Evolutionary conservation across 2,888 invertebrate species (phyloP).

Genomic region (Dorcus hopei): DNA sequence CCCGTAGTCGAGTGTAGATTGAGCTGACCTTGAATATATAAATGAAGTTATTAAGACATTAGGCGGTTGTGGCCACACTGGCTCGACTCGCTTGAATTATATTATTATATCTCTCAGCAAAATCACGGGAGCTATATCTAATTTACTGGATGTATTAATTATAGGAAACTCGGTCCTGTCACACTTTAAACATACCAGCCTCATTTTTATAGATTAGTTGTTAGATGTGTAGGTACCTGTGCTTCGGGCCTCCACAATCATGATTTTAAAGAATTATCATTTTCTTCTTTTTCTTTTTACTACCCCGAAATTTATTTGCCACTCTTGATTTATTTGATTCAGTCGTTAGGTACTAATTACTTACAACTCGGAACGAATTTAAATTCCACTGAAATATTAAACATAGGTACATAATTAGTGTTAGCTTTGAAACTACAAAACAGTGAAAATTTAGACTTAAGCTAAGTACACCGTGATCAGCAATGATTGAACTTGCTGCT

Average conservation of each 20-base stretch:
- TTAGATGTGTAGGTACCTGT: not conserved
- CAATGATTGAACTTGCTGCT: too few species aligned
- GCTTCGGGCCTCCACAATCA: not conserved
- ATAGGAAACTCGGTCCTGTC: constrained; percentile 38
- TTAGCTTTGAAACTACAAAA: too few species aligned
- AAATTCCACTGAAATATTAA: too few species aligned
- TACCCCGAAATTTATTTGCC: too few species aligned
- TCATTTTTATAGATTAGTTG: not conserved
- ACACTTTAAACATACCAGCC: constrained; percentile 8
- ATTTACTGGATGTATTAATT: constrained; percentile 48
- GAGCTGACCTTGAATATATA: constrained; percentile 47
- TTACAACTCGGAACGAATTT: too few species aligned
- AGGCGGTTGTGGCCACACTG: constrained; percentile 47
- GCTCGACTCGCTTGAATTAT: constrained; percentile 43
- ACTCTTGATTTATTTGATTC: too few species aligned
- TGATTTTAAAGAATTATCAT: not conserved
- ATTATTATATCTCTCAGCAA: constrained; percentile 47
- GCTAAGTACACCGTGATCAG: too few species aligned
- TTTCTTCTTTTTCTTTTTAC: not conserved
- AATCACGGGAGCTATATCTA: constrained; percentile 47
- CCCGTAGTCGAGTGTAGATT: constrained; percentile 29
- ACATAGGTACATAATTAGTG: too few species aligned
- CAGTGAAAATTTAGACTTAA: too few species aligned
- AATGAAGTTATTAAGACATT: constrained; percentile 53
- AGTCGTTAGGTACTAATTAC: too few species aligned